Evolutionary conservation across 2,113 vertebrate genomes (phyloP).

Genomic region (Sialia sialis): DNA sequence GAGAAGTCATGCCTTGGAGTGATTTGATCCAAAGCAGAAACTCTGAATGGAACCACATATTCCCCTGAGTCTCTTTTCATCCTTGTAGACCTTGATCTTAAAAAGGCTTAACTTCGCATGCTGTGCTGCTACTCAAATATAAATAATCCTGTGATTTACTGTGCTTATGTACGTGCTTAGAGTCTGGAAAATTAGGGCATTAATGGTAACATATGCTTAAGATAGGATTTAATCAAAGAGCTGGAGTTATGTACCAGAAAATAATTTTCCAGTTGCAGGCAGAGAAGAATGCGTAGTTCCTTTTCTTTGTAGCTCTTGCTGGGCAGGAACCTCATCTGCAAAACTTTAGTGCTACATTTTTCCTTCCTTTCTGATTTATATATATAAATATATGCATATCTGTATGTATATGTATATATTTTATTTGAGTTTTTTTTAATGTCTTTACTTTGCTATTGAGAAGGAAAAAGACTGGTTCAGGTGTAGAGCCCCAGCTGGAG

Average conservation of each 20-base stretch:
- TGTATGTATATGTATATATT: neutral
- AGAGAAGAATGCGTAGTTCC: neutral
- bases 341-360: neutral
- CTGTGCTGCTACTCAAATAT: neutral
- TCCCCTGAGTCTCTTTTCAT: neutral
- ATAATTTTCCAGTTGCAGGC: neutral
- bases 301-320: neutral
- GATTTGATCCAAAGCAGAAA: neutral
- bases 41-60: neutral
- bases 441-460: neutral
- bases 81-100: neutral
- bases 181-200: neutral
- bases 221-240: neutral
- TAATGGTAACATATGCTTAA: neutral
- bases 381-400: too few relatives aligned
- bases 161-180: neutral
- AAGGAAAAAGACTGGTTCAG: neutral
- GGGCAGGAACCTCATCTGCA: neutral
- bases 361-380: neutral
- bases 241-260: neutral
- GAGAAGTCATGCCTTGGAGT: neutral
- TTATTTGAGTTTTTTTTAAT: neutral
- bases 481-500: neutral
- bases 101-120: neutral
- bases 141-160: constrained; percentile 11